Base-by-base conservation (phyloP, 2,797 vertebrate genomes). In the Gallinago stenura region DNA sequence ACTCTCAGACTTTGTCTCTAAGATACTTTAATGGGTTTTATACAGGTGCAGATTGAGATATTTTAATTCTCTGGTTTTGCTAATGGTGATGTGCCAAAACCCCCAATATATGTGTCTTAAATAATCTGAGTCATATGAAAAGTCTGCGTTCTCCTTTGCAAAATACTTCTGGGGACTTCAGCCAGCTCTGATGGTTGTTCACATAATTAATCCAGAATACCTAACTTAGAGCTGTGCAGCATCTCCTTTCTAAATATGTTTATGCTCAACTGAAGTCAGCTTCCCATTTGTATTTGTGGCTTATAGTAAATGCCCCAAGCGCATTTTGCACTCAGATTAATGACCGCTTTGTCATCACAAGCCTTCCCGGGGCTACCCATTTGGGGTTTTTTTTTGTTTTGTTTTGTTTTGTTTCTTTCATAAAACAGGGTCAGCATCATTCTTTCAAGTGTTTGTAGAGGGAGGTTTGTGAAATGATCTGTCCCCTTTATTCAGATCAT, bases 251-350 rank as follows among this genome's bases (percentile, higher is more conserved):
- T 87, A 61, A 87, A 65, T 72, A 43, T 0, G 1, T 46, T 73
- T 62, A 45, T 78, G 62, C 61, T 78, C 69, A 89, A 12, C 66
- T 54, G 26, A 60, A 69, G 57, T 41, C 60, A 57, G 66, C 86
- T 93, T 95, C 90, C 53, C 41, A 14, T 84, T 83, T 83, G 77
- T 66, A 64, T 91, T 70, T 64, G 70, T 83, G 90, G 43, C 78
- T 90, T 89, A 19, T 12, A 54, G 48, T 70, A 72, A 95, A 91
- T 94, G 83, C 93, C 71, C 65, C 5, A 5, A 90, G 85, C 18
- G 0, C 21, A 13, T 76, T 93, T 87, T 95, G 73, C 26, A 45
- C 81, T 86, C 57, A 26, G 57, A 75, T 82, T 83, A 90, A 91
- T 72, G 65, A 92, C 72, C 12, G 7, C 39, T 78, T 64, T 78